Percentiles rank a stretch among this genome's conserved stretches.
These are phyloP conservation scores for Hirundichthys speculiger DNA, from an alignment of 2,113 vertebrate species.

Conservation along the genomic window DNA sequence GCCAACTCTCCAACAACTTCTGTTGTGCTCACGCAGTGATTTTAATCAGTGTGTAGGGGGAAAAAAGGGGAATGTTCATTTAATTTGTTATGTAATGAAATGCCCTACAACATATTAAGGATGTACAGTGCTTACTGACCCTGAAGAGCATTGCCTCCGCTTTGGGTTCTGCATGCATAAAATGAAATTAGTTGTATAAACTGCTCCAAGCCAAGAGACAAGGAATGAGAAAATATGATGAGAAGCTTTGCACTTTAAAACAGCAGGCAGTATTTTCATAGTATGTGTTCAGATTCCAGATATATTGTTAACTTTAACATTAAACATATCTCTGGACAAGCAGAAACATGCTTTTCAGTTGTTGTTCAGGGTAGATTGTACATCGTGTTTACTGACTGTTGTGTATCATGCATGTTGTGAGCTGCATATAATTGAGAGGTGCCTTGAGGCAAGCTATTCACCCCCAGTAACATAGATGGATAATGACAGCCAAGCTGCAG, in stretches of 20 bases:
- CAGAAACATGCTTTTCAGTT: not conserved
- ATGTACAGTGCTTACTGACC: conserved; percentile 60
- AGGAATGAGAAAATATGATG: conserved; percentile 5
- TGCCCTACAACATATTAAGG: conserved; percentile 15
- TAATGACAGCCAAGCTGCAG: conserved; percentile 39
- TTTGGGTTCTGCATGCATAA: conserved; percentile 40
- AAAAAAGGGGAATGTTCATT: conserved; percentile 13
- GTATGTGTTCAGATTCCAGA: no score
- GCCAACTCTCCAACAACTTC: conserved; percentile 4
- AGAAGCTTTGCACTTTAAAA: not conserved
- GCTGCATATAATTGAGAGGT: conserved; percentile 20
- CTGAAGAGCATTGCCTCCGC: conserved; percentile 35
- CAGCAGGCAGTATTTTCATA: no score
- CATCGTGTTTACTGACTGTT: not conserved
- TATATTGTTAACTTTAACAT: not conserved
- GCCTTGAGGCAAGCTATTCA: conserved; percentile 43
- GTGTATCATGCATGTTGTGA: conserved; percentile 16
- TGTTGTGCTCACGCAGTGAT: conserved; percentile 38
- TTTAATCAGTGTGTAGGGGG: not conserved
- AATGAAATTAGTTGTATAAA: conserved; percentile 53
- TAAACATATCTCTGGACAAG: not conserved
- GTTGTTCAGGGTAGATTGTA: conserved; percentile 13
- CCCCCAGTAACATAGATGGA: conserved; percentile 18
- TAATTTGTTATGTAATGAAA: conserved; percentile 55
- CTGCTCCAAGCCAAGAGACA: conserved; percentile 35